Percentiles rank a stretch among this genome's conserved stretches.
phyloP scores from a whole-genome alignment of 2,888 invertebrate genomes.

The Drosophila falleni region DNA sequence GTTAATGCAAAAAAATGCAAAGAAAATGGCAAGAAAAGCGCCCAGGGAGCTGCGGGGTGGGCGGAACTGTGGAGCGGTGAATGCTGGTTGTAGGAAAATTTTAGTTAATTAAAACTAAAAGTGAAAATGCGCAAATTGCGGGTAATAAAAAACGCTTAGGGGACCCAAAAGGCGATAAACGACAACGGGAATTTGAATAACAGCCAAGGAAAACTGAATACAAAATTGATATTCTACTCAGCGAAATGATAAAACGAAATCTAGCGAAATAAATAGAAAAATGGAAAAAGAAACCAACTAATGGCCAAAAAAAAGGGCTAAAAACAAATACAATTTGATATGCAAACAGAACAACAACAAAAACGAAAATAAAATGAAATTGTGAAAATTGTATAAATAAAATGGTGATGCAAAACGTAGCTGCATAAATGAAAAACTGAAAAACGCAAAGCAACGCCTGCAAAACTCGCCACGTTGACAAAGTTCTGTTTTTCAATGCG shows the following conservation, averaged over 20 bases:
- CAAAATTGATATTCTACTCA: slow-evolving; percentile 44
- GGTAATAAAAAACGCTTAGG: slow-evolving; percentile 71
- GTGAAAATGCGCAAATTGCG: slow-evolving; percentile 77
- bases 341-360: slow-evolving; percentile 47
- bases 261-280: slow-evolving; percentile 35
- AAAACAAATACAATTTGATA: slow-evolving; percentile 68
- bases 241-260: slow-evolving; percentile 26
- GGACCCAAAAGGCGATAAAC: slow-evolving; percentile 49
- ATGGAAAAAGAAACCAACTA: slow-evolving; percentile 3
- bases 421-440: slow-evolving; percentile 40
- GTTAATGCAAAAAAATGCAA: slow-evolving; percentile 46
- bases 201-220: slow-evolving; percentile 25
- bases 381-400: slow-evolving; percentile 39
- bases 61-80: slow-evolving; percentile 5
- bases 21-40: slow-evolving; percentile 42
- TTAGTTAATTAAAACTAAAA: slow-evolving; percentile 80
- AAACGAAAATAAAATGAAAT: slow-evolving; percentile 18
- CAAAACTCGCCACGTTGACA: slow-evolving; percentile 31
- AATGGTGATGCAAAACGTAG: slow-evolving; percentile 42
- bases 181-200: slow-evolving; percentile 44
- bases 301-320: slow-evolving; percentile 1
- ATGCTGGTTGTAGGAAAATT: slow-evolving; percentile 55
- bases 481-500: not conserved
- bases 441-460: slow-evolving; percentile 28
- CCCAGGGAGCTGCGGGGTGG: slow-evolving; percentile 11